These are phyloP conservation scores for Epinephelus lanceolatus DNA, from an alignment of 2,113 vertebrate genomes.

Conservation along the genomic window DNA sequence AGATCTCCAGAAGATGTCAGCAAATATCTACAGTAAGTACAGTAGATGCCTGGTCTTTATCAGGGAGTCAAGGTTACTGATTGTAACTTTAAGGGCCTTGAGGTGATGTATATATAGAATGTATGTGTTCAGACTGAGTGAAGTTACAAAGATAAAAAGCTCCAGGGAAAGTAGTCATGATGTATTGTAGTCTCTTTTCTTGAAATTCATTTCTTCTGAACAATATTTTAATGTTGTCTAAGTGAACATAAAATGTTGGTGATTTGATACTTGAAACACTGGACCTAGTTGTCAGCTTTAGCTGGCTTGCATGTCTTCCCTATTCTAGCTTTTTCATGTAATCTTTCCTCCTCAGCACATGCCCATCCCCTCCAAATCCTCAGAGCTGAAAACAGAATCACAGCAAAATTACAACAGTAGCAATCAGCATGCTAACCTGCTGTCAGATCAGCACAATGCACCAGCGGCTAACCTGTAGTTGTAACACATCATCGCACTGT, in stretches of 20 bases:
- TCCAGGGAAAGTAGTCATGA: background rate
- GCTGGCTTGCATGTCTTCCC: background rate
- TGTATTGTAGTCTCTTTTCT: background rate
- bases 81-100: constrained; percentile 6
- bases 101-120: background rate
- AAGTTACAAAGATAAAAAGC: background rate
- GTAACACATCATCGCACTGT: constrained; percentile 32
- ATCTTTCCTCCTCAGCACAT: constrained; percentile 11
- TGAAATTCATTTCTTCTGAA: background rate
- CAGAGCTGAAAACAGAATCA: constrained; percentile 6
- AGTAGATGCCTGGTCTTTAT: background rate
- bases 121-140: background rate
- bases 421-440: constrained; percentile 51
- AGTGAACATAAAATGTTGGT: background rate
- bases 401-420: constrained; percentile 54
- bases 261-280: background rate
- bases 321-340: background rate
- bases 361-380: background rate
- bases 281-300: background rate
- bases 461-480: constrained; percentile 49
- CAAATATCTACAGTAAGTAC: constrained; percentile 53
- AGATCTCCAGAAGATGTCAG: constrained; percentile 77
- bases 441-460: constrained; percentile 57
- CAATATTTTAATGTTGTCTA: background rate
- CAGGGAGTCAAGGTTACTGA: constrained; percentile 18